Base-by-base conservation (phyloP, 2,113 vertebrate species). In the Osmerus eperlanus region DNA sequence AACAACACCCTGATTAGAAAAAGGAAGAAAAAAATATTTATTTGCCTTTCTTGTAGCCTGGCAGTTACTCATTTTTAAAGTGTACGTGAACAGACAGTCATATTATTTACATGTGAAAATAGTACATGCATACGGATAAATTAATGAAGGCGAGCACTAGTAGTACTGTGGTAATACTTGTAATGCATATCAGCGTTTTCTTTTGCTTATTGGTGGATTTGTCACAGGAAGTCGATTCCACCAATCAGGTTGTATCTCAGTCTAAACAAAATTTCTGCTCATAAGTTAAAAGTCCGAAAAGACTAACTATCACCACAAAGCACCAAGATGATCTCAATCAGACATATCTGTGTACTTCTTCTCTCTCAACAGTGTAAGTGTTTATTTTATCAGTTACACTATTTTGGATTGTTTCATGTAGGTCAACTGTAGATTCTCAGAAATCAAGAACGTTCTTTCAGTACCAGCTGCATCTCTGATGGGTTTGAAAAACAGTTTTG, bases 261-360 rank as follows among this genome's bases (percentile, higher is more conserved):
- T 23, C 12, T 11, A 28, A 23, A 9, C 15, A 3, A 32, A 2
- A 63, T n/a, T 18, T 64, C 62, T 9, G 62, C 29, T 64, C 25
- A 36, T 15, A 64, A 6, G 13, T 14, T 21, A 3, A 29, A 8
- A 16, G 28, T 18, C 15, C 16, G 6, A 16, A 18, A 7, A 64
- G 62, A 64, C 61, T 4, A 63, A 32, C 28, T 32, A 5, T 64
- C 32, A 11, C 36, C 5, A 12, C 62, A 64, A 36, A 25, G 15
- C 18, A n/a, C 3, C 62, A 64, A 64, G 62, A 64, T 64, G 62
- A 64, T 64, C 28, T 32, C 14, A 64, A 7, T 64, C 62, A 32
- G 32, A 23, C 29, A 32, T 36, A 15, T 32, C 32, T 16, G 13
- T 36, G 32, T 36, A 18, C 12, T 36, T 29, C 19, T 64, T 32